Evolutionary conservation across 2,113 vertebrate species (phyloP).

Genomic region (Andinoacara biseriatus): DNA sequence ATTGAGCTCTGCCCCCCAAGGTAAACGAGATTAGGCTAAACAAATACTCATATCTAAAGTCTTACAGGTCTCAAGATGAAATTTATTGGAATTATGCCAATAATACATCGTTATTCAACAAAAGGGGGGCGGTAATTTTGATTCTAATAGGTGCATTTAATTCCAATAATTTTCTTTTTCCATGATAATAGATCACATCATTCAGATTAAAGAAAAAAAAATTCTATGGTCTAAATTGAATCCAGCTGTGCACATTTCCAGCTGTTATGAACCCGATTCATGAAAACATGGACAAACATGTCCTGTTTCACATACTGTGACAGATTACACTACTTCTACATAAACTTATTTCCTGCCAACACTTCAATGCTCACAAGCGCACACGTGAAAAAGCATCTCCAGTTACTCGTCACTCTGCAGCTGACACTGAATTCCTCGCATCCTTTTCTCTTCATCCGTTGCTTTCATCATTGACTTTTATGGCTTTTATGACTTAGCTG

Average conservation of each 20-base stretch:
- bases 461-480: not conserved
- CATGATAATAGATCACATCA: not conserved
- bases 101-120: not conserved
- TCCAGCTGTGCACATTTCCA: not conserved
- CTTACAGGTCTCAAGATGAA: slow-evolving; percentile 10
- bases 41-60: not conserved
- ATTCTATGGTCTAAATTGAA: not conserved
- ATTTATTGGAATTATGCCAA: slow-evolving; percentile 2
- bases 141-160: not conserved
- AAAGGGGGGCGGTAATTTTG: not conserved
- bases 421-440: not conserved
- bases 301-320: not conserved
- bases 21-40: slow-evolving; percentile 22
- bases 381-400: not conserved
- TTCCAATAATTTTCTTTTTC: not conserved
- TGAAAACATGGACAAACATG: not conserved
- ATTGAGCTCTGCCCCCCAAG: not conserved
- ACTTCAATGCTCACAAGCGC: not conserved
- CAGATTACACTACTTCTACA: not conserved
- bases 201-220: not conserved
- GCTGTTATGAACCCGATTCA: not conserved
- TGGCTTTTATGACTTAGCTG: not conserved
- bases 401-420: not conserved
- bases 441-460: not conserved
- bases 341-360: not conserved